Evolutionary conservation across 2,888 invertebrate species (phyloP).

Genomic region (Mythimna albipuncta): DNA sequence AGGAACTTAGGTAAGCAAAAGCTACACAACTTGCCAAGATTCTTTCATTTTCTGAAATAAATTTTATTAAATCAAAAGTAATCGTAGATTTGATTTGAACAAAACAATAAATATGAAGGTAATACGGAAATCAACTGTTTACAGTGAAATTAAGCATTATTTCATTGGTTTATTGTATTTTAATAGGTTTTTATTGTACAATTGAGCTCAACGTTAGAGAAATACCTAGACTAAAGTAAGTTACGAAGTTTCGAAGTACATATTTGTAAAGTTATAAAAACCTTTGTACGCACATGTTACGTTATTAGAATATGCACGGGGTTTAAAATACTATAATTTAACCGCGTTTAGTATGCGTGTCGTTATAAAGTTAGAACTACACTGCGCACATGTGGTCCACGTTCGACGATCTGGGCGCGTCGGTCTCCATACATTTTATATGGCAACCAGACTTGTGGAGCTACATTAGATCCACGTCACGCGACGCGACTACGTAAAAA

Average conservation of each 20-base stretch:
- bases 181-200: slow-evolving; percentile 33
- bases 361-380: not conserved
- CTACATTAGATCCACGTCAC: too few relatives aligned
- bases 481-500: too few relatives aligned
- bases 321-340: not conserved
- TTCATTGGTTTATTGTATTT: slow-evolving; percentile 27
- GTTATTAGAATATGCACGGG: not conserved
- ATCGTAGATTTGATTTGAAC: slow-evolving; percentile 1
- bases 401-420: too few relatives aligned
- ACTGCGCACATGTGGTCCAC: too few relatives aligned
- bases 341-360: not conserved
- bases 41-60: not conserved
- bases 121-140: slow-evolving; percentile 7
- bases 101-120: slow-evolving; percentile 18
- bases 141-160: not conserved
- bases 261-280: not conserved
- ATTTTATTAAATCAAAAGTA: not conserved
- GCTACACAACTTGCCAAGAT: slow-evolving; percentile 5
- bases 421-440: too few relatives aligned
- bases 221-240: slow-evolving; percentile 20
- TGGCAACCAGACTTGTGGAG: too few relatives aligned
- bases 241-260: slow-evolving; percentile 6
- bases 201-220: slow-evolving; percentile 38
- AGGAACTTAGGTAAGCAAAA: not conserved
- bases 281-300: not conserved